Conservation (phyloP, 2,113 vertebrate species). For the Balaeniceps rex region DNA sequence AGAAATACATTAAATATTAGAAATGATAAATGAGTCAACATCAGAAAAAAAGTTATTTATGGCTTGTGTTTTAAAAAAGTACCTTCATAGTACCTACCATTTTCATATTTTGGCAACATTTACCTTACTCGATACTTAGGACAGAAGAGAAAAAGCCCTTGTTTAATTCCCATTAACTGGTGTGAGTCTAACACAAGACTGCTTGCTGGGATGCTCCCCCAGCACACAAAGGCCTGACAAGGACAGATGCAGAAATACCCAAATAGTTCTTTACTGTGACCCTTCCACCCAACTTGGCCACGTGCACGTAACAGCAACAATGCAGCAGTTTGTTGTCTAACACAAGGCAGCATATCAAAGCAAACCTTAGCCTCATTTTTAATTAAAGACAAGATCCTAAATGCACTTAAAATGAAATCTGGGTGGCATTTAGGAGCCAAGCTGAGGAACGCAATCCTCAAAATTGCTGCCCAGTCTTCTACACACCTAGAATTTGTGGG, state of each 20-base stretch:
- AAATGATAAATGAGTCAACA: neutral
- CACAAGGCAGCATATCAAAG: neutral
- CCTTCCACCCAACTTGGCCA: neutral
- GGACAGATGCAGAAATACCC: neutral
- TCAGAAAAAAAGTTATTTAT: neutral
- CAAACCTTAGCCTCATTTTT: neutral
- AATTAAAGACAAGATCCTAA: neutral
- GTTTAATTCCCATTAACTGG: neutral
- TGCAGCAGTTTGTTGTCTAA: neutral
- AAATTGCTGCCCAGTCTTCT: neutral
- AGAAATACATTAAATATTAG: neutral
- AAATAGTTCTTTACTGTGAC: neutral
- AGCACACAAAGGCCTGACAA: neutral
- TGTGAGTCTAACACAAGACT: neutral
- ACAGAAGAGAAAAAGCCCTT: neutral
- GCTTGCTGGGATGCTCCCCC: neutral
- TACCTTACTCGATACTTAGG: neutral
- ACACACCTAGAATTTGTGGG: neutral
- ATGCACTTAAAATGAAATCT: neutral
- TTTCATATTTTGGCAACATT: neutral
- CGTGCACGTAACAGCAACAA: neutral
- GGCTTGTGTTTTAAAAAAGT: neutral
- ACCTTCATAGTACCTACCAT: neutral
- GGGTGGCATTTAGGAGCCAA: accelerated
- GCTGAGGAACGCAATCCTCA: accelerated